A percentile compares a stretch with the other conserved stretches of the same genome.
phyloP scores from a whole-genome alignment of 2,888 invertebrate genomes.

The Incurvaria masculella region DNA sequence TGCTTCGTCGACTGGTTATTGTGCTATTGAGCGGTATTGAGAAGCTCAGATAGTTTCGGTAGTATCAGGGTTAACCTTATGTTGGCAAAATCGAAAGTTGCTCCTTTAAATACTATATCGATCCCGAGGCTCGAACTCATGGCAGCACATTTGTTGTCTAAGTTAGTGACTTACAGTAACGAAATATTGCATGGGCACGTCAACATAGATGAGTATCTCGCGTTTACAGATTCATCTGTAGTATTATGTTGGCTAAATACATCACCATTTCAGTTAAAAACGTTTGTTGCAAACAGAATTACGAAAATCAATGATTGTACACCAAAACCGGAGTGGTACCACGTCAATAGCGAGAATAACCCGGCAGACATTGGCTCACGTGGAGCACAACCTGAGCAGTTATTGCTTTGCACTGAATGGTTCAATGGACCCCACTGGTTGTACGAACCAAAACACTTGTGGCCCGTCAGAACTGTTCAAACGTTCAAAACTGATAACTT shows the following conservation, averaged over 20 bases:
- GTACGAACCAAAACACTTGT: neutral
- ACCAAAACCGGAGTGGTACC: constrained; percentile 10
- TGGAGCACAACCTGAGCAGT: constrained; percentile 9
- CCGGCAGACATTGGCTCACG: constrained; percentile 15
- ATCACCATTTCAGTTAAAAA: constrained; percentile 1
- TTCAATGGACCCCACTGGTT: neutral
- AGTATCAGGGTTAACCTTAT: constrained; percentile 1
- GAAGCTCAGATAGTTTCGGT: neutral
- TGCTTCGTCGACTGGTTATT: constrained; percentile 4
- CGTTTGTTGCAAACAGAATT: constrained; percentile 14
- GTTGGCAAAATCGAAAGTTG: constrained; percentile 9
- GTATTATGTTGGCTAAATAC: constrained; percentile 12
- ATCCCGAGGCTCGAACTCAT: constrained; percentile 12
- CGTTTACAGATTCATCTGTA: neutral
- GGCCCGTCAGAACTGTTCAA: neutral
- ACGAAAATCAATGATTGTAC: constrained; percentile 10
- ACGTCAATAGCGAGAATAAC: constrained; percentile 13
- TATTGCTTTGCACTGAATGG: constrained; percentile 10
- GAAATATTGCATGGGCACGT: too few relatives aligned
- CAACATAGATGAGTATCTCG: too few relatives aligned
- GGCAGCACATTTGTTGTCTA: constrained; percentile 6
- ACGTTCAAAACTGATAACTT: neutral
- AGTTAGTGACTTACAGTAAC: neutral
- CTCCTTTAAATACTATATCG: constrained; percentile 7
- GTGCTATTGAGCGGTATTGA: constrained; percentile 6